phyloP scores from a whole-genome alignment of 2,113 vertebrate species.

The Cyanocitta stelleri region DNA sequence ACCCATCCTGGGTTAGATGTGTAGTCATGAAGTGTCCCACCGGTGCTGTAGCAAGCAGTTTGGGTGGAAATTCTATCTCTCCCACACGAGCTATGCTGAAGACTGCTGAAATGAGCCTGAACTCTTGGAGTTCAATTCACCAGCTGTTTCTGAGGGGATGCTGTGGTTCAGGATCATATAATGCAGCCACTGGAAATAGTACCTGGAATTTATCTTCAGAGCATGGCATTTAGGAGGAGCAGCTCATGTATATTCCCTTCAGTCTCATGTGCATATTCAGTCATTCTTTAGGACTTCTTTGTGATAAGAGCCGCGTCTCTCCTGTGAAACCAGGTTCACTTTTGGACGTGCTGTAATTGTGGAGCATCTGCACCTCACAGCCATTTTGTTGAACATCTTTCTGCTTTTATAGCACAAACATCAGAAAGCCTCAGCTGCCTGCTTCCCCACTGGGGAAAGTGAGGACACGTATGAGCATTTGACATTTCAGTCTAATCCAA shows the following conservation, averaged over 20 bases:
- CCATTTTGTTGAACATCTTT: not conserved
- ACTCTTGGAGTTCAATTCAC: not conserved
- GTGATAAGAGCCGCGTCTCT: not conserved
- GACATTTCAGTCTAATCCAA: conserved; percentile 20
- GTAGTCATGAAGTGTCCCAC: not conserved
- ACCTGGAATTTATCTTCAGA: not conserved
- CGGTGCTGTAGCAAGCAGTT: not conserved
- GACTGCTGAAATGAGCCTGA: not conserved
- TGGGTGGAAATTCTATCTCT: not conserved
- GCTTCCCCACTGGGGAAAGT: not conserved
- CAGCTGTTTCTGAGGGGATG: not conserved
- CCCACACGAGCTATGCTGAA: not conserved
- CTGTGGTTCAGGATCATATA: not conserved
- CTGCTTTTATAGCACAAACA: not conserved
- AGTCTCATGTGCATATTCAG: not conserved
- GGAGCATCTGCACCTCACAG: not conserved
- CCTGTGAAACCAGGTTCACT: not conserved
- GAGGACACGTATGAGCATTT: not conserved
- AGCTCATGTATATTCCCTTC: not conserved
- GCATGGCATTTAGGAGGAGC: not conserved
- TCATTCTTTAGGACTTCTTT: not conserved
- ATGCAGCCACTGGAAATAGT: not conserved
- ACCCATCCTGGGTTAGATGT: not conserved
- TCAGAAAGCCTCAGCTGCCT: not conserved
- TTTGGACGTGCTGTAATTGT: not conserved